Percentiles rank a stretch among this genome's conserved stretches.
These are phyloP conservation scores for Arbacia lixula DNA, from an alignment of 53 echinoderm and acorn worm genomes.

Conservation along the genomic window DNA sequence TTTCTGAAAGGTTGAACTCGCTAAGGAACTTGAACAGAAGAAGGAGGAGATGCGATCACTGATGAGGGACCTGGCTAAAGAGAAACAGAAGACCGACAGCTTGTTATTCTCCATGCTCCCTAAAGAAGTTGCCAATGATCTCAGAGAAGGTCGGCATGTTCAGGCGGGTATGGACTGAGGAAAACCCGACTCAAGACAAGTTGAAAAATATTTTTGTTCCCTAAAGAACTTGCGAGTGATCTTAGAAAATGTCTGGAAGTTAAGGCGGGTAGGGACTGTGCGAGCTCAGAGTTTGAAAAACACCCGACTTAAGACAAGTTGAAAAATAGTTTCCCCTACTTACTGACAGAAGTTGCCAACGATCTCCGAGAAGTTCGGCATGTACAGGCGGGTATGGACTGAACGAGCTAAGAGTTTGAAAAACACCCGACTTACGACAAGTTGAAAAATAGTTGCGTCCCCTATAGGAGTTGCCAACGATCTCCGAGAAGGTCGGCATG, in stretches of 20 bases:
- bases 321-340: too few relatives aligned
- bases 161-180: slow-evolving; percentile 64
- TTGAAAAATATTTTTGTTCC: too few relatives aligned
- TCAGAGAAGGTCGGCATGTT: slow-evolving; percentile 78
- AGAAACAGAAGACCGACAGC: slow-evolving; percentile 88
- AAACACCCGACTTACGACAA: too few relatives aligned
- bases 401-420: too few relatives aligned
- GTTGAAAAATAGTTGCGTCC: too few relatives aligned
- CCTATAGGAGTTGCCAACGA: slow-evolving; percentile 85
- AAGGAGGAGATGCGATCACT: slow-evolving; percentile 83
- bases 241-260: too few relatives aligned
- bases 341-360: slow-evolving; percentile 77
- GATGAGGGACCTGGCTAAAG: slow-evolving; percentile 73
- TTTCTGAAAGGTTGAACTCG: slow-evolving; percentile 61
- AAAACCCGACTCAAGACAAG: neutral
- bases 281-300: too few relatives aligned
- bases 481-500: slow-evolving; percentile 76
- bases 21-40: slow-evolving; percentile 88
- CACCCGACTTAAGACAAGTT: too few relatives aligned
- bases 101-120: slow-evolving; percentile 88
- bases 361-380: too few relatives aligned
- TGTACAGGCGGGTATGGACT: too few relatives aligned
- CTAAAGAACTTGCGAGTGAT: slow-evolving; percentile 77
- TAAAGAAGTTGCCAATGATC: slow-evolving; percentile 79
- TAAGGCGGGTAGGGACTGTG: too few relatives aligned